Base-by-base conservation (phyloP, 2,113 vertebrate species). In the Corapipo altera region DNA sequence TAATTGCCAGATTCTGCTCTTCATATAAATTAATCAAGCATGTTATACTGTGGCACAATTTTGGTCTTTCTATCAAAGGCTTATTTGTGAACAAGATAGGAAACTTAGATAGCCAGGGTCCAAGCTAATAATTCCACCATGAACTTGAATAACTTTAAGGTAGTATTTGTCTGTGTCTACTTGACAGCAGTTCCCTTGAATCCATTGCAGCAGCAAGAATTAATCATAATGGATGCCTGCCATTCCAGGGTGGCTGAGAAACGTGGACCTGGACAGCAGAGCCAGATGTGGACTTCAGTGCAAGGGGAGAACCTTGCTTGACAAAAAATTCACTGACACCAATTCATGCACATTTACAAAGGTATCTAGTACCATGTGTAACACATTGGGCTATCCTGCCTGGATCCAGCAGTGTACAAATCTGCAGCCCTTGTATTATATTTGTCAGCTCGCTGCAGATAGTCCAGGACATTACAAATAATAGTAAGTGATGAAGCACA, bases 401-500 rank as follows among this genome's bases (percentile, higher is more conserved):
- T 71, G 52, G 17, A 19, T 52, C 11, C 43, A 49, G 41, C 27
- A 55, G 20, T 33, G 54, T 28, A 54, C 30, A 41, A 3, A 37
- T 49, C n/a, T 73, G 17, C 21, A 6, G 1, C 23, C 44, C 44
- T 37, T 91, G 9, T 51, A 23, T 67, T 32, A 6, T 11, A 41
- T 23, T 30, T 65, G 39, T 54, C 58, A 55, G 5, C 7, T 46
- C 13, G 2, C 51, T 33, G 28, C 5, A 26, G 28, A 48, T 9
- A 69, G 17, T 33, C 39, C 33, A 76, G 23, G 17, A 22, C 35
- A 18, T 8, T 57, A 37, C 54, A 61, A 92, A 73, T 21, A 55
- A 5, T 35, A 66, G 1, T 52, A 55, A 61, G 6, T 54, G 28
- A 57, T 0, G 1, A 86, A 52, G 18, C 0, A 1, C n/a, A 15